phyloP scores from a whole-genome alignment of 2,888 invertebrate genomes.

The Parnassius smintheus region DNA sequence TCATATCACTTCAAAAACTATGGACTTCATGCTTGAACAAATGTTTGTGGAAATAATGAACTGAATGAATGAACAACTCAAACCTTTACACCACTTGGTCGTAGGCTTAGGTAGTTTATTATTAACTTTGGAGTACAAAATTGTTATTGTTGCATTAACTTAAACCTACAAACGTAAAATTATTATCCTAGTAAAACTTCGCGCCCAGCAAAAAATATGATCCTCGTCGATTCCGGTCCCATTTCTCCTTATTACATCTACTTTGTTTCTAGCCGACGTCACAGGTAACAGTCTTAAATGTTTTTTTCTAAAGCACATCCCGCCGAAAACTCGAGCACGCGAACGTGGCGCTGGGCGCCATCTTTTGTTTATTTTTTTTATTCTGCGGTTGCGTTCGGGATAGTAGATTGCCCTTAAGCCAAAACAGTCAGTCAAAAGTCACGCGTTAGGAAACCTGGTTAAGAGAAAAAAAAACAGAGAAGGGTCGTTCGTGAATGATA shows the following conservation, averaged over 20 bases:
- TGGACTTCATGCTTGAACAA: too few species aligned
- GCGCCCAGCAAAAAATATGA: conserved; percentile 37
- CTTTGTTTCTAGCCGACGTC: conserved; percentile 58
- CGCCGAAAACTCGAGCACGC: conserved; percentile 65
- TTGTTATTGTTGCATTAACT: too few species aligned
- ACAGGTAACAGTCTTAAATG: conserved; percentile 63
- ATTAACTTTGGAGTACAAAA: too few species aligned
- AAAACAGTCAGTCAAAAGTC: conserved; percentile 79
- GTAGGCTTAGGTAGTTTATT: too few species aligned
- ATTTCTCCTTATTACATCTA: conserved; percentile 43
- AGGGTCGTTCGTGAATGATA: conserved; percentile 71
- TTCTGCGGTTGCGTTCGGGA: conserved; percentile 62
- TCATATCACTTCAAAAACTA: too few species aligned
- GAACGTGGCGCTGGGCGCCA: conserved; percentile 60
- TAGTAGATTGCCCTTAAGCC: conserved; percentile 65
- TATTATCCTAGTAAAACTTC: conserved; percentile 18
- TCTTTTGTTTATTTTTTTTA: conserved; percentile 59
- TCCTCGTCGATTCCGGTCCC: conserved; percentile 33
- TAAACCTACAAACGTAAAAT: neutral
- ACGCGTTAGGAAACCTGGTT: conserved; percentile 55
- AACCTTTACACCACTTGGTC: too few species aligned
- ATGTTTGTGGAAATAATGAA: too few species aligned
- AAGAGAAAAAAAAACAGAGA: conserved; percentile 55
- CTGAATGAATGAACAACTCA: too few species aligned
- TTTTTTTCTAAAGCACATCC: conserved; percentile 61